These are phyloP conservation scores for Epinotia brunnichana DNA, from an alignment of 2,888 invertebrate species.

Conservation along the genomic window DNA sequence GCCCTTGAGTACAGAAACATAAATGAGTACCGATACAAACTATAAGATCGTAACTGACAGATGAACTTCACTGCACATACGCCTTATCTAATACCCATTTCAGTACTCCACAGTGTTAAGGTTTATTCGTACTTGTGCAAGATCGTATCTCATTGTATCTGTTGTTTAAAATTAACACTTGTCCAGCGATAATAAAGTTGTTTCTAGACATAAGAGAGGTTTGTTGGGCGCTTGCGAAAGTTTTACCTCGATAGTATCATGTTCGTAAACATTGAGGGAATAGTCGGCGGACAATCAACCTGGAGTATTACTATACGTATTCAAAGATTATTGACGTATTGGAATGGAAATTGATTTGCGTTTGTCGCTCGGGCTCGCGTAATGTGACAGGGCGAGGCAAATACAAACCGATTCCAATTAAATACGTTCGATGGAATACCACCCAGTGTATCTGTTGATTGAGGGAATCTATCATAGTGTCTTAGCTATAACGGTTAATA, in stretches of 20 bases:
- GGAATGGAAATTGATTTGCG: not conserved
- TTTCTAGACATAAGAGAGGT: not conserved
- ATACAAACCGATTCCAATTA: no score
- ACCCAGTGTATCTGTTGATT: no score
- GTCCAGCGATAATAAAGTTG: not conserved
- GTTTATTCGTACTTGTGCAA: conserved; percentile 13
- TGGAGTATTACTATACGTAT: not conserved
- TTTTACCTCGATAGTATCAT: not conserved
- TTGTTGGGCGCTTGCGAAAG: conserved; percentile 8
- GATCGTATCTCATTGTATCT: not conserved
- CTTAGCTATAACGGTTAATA: no score
- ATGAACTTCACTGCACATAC: not conserved
- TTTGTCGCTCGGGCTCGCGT: not conserved
- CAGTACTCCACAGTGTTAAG: conserved; percentile 3
- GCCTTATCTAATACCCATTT: not conserved
- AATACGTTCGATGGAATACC: no score
- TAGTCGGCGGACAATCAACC: not conserved
- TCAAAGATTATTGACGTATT: no score
- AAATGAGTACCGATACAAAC: conserved; percentile 49
- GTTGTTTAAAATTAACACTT: conserved; percentile 6
- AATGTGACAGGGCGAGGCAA: no score
- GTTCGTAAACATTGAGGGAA: not conserved
- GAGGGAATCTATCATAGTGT: no score
- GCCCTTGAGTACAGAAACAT: conserved; percentile 61
- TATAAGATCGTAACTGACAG: not conserved